These are phyloP conservation scores for Eremophila alpestris DNA, from an alignment of 2,797 vertebrate species.

Conservation along the genomic window DNA sequence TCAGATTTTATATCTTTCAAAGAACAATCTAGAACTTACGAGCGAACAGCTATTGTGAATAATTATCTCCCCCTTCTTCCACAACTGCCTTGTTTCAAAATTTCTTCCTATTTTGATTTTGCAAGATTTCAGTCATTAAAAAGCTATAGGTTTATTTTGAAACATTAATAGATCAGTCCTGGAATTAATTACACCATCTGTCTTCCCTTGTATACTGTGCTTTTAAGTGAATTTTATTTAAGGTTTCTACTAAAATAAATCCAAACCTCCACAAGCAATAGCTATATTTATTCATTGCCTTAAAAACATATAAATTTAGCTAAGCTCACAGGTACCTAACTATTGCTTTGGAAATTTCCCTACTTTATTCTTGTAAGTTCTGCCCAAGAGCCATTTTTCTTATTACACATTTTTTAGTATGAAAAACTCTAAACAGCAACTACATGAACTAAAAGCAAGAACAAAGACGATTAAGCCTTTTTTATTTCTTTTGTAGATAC, in stretches of 20 bases:
- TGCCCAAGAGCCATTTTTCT: neutral
- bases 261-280: neutral
- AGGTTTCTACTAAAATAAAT: neutral
- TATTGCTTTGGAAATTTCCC: neutral
- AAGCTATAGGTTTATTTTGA: neutral
- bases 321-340: neutral
- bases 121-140: neutral
- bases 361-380: neutral
- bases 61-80: neutral
- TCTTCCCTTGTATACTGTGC: neutral
- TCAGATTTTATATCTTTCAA: neutral
- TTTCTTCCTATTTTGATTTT: neutral
- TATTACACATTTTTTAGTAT: neutral
- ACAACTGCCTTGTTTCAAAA: neutral
- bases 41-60: neutral
- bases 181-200: neutral
- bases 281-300: neutral
- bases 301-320: neutral
- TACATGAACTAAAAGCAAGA: neutral
- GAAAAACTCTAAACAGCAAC: neutral
- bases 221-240: neutral
- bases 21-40: neutral
- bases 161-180: neutral
- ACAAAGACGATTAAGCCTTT: neutral
- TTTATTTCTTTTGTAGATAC: neutral